Evolutionary conservation across 2,113 vertebrate species (phyloP), one percentile per base, ranked within the genome.

Genomic region (Thalassoma bifasciatum): DNA sequence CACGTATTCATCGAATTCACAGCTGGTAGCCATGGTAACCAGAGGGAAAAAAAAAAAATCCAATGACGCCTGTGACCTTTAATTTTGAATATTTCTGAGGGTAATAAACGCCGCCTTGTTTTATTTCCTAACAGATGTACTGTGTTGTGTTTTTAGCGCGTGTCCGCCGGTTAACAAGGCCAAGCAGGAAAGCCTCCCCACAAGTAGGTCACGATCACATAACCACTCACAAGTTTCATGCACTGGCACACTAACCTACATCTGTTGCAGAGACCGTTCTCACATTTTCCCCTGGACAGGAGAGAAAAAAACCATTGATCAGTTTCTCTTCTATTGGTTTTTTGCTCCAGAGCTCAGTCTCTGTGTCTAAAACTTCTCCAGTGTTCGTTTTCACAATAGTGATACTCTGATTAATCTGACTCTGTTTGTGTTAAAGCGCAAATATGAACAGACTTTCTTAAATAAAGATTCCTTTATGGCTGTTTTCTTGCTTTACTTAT

Each of bases 211-310:
- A 90, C 21, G 1, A 38, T 89, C 86, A 85, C 72, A 52, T 83
- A 91, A 91, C 81, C 0, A 0, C 73, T 85, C 59, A 47, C 14
- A 85, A 38, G 40, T 83, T 80, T 78, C 22, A 70, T 3, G 36
- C 61, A 4, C 30, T 72, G 88, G 79, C 86, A 89, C 84, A 87
- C 82, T 92, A 64, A 87, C 89, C 89, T 86, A 88, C 51, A 84
- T 90, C 50, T 62, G 53, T 7, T 12, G 16, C 53, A 30, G 42
- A 37, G 21, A 66, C 21, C 1, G 12, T 30, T 56, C 56, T 68
- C 26, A 72, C 22, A 51, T 57, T 71, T 69, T 58, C n/a, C 50
- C 21, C 16, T 11, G 4, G 37, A 22, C 7, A 36, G 26, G 13
- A 53, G 82, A 80, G 24, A 19, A 21, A 67, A 52, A 81, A 80